Percentiles rank a stretch among this genome's conserved stretches.
These are phyloP conservation scores for Ptiloglossa arizonensis DNA, from an alignment of 1,140 invertebrate species.

Conservation along the genomic window DNA sequence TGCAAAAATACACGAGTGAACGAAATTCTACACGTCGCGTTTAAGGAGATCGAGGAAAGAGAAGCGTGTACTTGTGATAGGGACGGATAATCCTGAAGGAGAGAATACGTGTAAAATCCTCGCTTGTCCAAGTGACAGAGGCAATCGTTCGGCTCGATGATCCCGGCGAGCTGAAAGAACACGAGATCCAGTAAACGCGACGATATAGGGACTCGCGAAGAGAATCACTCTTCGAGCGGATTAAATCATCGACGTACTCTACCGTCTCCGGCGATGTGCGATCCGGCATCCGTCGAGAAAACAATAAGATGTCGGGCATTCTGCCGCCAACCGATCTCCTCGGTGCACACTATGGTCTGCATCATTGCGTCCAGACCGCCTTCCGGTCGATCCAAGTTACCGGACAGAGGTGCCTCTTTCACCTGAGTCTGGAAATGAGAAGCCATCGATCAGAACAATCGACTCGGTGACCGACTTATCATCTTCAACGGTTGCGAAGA, in stretches of 20 bases:
- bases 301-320: conserved; percentile 85
- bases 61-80: conserved; percentile 81
- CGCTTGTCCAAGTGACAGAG: conserved; percentile 87
- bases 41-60: too few relatives aligned
- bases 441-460: not conserved
- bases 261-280: conserved; percentile 86
- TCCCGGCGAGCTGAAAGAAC: conserved; percentile 87
- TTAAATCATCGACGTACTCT: conserved; percentile 78
- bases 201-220: not conserved
- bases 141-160: conserved; percentile 93
- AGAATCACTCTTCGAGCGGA: not conserved
- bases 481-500: too few relatives aligned
- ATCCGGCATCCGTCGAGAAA: conserved; percentile 84
- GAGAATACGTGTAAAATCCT: conserved; percentile 87
- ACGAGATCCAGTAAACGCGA: not conserved
- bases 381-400: conserved; percentile 88
- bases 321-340: conserved; percentile 85
- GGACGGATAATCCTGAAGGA: conserved; percentile 86
- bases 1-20: too few relatives aligned
- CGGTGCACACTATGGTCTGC: conserved; percentile 86
- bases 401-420: conserved; percentile 83
- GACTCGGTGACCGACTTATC: too few relatives aligned
- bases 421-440: conserved; percentile 74
- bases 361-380: conserved; percentile 91
- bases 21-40: too few relatives aligned